Evolutionary conservation across 2,888 invertebrate species (phyloP).

Genomic region (Troides aeacus): DNA sequence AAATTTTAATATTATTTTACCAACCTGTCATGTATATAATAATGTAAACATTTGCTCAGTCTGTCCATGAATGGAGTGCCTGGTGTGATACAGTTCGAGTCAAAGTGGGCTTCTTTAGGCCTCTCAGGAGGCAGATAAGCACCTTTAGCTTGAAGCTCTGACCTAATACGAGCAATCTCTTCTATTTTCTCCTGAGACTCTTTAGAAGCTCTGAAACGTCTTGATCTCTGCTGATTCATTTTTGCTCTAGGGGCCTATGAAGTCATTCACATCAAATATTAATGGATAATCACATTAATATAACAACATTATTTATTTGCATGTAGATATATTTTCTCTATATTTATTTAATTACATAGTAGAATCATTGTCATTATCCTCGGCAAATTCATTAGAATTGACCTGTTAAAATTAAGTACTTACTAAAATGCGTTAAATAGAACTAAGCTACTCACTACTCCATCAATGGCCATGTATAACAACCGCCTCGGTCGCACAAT

Average conservation of each 20-base stretch:
- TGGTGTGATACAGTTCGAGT: slow-evolving; percentile 99
- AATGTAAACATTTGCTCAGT: slow-evolving; percentile 90
- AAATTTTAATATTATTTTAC: slow-evolving; percentile 11
- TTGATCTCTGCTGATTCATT: slow-evolving; percentile 99
- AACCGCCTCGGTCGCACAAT: slow-evolving; percentile 96
- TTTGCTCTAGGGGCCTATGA: slow-evolving; percentile 95
- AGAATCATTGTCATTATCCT: too few relatives aligned
- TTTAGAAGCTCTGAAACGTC: slow-evolving; percentile 97
- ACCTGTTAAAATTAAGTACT: background rate
- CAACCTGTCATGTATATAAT: slow-evolving; percentile 90
- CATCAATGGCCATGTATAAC: slow-evolving; percentile 99
- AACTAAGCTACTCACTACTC: slow-evolving; percentile 84
- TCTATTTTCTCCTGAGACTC: slow-evolving; percentile 93
- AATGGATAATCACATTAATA: too few relatives aligned
- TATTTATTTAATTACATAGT: too few relatives aligned
- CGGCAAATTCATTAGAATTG: too few relatives aligned
- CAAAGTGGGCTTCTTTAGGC: slow-evolving; percentile 95
- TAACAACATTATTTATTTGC: too few relatives aligned
- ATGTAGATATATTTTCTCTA: too few relatives aligned
- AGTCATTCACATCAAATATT: too few relatives aligned
- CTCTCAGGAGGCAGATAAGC: slow-evolving; percentile 91
- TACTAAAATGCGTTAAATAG: background rate
- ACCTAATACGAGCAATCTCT: slow-evolving; percentile 89
- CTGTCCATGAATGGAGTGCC: slow-evolving; percentile 99
- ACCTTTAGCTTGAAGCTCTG: slow-evolving; percentile 86